These are phyloP conservation scores for Falco concolor DNA, from an alignment of 2,797 vertebrate genomes.

Conservation along the genomic window DNA sequence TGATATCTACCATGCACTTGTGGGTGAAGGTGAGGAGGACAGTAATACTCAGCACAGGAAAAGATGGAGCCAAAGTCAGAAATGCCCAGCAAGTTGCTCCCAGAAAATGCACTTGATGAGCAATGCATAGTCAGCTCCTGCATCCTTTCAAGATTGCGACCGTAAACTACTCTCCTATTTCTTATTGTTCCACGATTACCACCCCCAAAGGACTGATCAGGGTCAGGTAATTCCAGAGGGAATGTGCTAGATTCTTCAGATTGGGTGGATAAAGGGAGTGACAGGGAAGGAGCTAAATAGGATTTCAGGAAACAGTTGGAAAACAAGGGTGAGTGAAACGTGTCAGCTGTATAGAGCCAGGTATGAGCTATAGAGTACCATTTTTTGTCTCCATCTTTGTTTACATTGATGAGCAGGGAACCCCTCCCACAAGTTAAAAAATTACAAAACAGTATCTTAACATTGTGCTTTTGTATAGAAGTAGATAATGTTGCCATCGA, in stretches of 20 bases:
- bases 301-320: not conserved
- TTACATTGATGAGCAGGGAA: not conserved
- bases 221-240: not conserved
- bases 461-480: not conserved
- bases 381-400: not conserved
- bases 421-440: not conserved
- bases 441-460: not conserved
- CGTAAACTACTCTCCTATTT: not conserved
- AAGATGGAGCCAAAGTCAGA: not conserved
- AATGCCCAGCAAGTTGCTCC: not conserved
- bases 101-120: not conserved
- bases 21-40: not conserved
- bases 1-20: not conserved
- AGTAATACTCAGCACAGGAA: not conserved
- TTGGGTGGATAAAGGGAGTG: not conserved
- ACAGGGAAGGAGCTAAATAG: not conserved
- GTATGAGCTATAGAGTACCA: not conserved
- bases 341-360: not conserved
- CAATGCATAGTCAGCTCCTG: not conserved
- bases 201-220: not conserved
- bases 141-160: not conserved
- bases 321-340: not conserved
- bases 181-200: not conserved
- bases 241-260: not conserved
- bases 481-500: not conserved